Conservation (phyloP, 30 jellyfish, hydroid and myxozoan species). For the Mastigias papua region DNA sequence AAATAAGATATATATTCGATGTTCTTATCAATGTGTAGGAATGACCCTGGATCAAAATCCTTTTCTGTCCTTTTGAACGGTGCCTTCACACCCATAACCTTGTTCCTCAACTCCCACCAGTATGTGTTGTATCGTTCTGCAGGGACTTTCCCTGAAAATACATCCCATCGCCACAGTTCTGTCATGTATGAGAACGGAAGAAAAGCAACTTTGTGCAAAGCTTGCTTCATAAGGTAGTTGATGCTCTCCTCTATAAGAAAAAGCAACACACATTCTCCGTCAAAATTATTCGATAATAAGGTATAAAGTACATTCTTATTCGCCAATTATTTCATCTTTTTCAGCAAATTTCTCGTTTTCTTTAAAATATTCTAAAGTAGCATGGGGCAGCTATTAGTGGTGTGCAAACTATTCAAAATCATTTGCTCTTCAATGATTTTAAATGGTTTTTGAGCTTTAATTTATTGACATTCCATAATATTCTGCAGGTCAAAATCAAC, state of each 20-base stretch:
- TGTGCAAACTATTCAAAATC: too few relatives aligned
- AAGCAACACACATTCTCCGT: too few relatives aligned
- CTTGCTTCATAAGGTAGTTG: slow-evolving; percentile 88
- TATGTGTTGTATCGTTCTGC: slow-evolving; percentile 73
- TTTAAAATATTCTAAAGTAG: too few relatives aligned
- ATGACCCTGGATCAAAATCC: slow-evolving; percentile 86
- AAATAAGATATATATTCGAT: slow-evolving; percentile 84
- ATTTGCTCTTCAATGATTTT: too few relatives aligned
- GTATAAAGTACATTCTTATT: too few relatives aligned
- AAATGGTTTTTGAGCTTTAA: too few relatives aligned
- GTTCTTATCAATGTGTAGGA: slow-evolving; percentile 85
- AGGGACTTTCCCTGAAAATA: slow-evolving; percentile 57
- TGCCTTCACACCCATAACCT: slow-evolving; percentile 72
- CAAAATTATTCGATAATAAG: too few relatives aligned
- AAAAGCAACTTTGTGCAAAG: slow-evolving; percentile 67
- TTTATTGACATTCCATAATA: too few relatives aligned
- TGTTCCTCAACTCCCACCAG: slow-evolving; percentile 81
- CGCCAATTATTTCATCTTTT: too few relatives aligned
- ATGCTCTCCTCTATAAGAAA: slow-evolving; percentile 79
- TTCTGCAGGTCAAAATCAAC: too few relatives aligned
- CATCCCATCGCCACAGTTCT: slow-evolving; percentile 91
- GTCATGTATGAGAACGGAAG: slow-evolving; percentile 77
- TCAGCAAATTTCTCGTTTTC: too few relatives aligned
- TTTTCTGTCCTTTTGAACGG: slow-evolving; percentile 62
- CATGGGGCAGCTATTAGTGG: too few relatives aligned